phyloP scores from a whole-genome alignment of 2,113 vertebrate species.

The Alectura lathami region DNA sequence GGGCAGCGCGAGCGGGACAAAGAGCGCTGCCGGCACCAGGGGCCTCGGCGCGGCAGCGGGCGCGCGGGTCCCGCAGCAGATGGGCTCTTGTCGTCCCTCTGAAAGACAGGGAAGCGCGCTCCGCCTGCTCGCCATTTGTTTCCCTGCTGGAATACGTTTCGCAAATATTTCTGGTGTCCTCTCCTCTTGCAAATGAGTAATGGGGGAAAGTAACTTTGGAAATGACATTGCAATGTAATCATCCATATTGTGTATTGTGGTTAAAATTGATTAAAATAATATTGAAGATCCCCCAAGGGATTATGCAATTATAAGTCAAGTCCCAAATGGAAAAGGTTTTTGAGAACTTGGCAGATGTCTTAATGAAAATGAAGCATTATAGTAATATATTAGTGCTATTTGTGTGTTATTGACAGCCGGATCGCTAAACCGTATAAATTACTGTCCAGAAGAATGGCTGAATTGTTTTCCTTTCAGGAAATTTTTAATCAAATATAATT shows the following conservation, averaged over 20 bases:
- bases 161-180: slow-evolving; percentile 40
- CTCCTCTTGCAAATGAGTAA: slow-evolving; percentile 74
- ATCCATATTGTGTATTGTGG: slow-evolving; percentile 82
- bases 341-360: slow-evolving; percentile 85
- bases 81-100: slow-evolving; percentile 29
- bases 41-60: neutral
- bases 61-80: neutral
- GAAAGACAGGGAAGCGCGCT: slow-evolving; percentile 50
- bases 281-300: slow-evolving; percentile 84
- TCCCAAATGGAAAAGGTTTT: slow-evolving; percentile 81
- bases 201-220: slow-evolving; percentile 80
- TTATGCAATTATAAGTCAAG: slow-evolving; percentile 81
- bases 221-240: slow-evolving; percentile 82
- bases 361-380: slow-evolving; percentile 89
- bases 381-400: slow-evolving; percentile 85
- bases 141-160: slow-evolving; percentile 51
- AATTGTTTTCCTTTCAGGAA: slow-evolving; percentile 80
- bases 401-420: slow-evolving; percentile 83
- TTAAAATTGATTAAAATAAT: slow-evolving; percentile 88
- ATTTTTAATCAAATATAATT: slow-evolving; percentile 79
- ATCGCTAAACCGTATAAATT: slow-evolving; percentile 84
- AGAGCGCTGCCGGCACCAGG: neutral
- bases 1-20: no score
- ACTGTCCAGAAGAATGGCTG: slow-evolving; percentile 76
- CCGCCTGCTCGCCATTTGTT: neutral